Conservation (phyloP, 2,113 vertebrate genomes). For the Sebastes fasciatus region DNA sequence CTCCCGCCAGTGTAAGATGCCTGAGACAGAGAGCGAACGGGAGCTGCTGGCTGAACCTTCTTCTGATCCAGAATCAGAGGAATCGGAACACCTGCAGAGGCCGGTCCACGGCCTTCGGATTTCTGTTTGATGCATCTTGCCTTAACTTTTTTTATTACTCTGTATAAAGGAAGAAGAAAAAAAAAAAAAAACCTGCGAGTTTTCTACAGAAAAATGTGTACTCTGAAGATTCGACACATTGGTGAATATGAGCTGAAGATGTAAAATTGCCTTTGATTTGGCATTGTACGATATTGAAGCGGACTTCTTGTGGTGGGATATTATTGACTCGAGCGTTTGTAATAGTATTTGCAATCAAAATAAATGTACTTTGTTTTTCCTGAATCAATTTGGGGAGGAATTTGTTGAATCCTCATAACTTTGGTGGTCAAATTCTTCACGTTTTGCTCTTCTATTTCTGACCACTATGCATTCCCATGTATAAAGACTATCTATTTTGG, state of each 20-base stretch:
- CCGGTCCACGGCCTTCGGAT: conserved; percentile 82
- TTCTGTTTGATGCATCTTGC: conserved; percentile 99
- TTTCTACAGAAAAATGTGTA: conserved; percentile 92
- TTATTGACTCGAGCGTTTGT: conserved; percentile 73
- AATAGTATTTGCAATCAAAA: conserved; percentile 76
- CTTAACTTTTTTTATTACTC: conserved; percentile 96
- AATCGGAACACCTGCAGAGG: conserved; percentile 82
- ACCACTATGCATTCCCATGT: conserved; percentile 59
- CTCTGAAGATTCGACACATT: conserved; percentile 73
- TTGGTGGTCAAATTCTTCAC: conserved; percentile 34
- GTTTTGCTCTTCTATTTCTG: conserved; percentile 39
- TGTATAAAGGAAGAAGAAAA: conserved; percentile 90
- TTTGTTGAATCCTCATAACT: conserved; percentile 51
- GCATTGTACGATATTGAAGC: conserved; percentile 68
- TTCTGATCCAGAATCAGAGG: conserved; percentile 73
- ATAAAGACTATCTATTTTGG: conserved; percentile 21
- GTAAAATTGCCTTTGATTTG: conserved; percentile 71
- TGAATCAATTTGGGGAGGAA: conserved; percentile 49
- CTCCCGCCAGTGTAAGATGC: conserved; percentile 90
- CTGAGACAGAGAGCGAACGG: conserved; percentile 89
- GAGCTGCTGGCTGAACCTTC: conserved; percentile 80
- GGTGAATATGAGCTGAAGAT: conserved; percentile 65
- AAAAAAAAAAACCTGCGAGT: conserved; percentile 70
- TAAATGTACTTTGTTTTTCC: conserved; percentile 75
- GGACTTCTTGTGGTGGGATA: conserved; percentile 76